Base-by-base conservation (phyloP, 2,797 vertebrate species). In the Lophius americanus region DNA sequence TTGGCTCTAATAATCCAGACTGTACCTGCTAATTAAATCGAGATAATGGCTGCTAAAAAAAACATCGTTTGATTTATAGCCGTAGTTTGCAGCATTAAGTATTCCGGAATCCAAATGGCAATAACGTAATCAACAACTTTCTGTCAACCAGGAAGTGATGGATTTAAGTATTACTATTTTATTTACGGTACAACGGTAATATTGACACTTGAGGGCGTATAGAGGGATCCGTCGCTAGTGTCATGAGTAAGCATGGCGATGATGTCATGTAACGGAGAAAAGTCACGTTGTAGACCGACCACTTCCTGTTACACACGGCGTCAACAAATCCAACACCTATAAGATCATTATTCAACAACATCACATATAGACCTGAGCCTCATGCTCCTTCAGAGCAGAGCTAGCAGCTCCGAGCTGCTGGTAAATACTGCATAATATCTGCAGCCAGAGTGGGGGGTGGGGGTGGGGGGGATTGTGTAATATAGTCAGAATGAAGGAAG, bases 341-440 rank as follows among this genome's bases (percentile, higher is more conserved):
- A 23, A 23, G 23, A 23, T 23, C 46, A 48, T 23, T 23, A 6
- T n/a, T 4, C 5, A 2, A 5, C 2, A 14, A 33, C 8, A 7
- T 6, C 2, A 3, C n/a, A 3, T 9, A 3, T 2, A 14, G 49
- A 7, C n/a, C 5, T 5, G 23, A 8, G 10, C 1, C 39, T 41
- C 5, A 5, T 41, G 8, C 39, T 41, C 5, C 5, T 41, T 23
- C 23, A 23, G 23, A 23, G 23, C 23, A 23, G 23, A 23, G 23
- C 23, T 23, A 23, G 23, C 23, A 23, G 23, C 23, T 23, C 23
- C 23, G 23, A 23, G 23, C 23, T 23, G 93, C 90, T 85, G 91
- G 87, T 91, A 93, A 92, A 90, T 89, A 86, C 95, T 93, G 90
- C 91, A 92, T 95, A 96, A 96, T 67, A 68, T 76, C 73, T 79